phyloP scores from a whole-genome alignment of 2,797 vertebrate genomes.

The Spondyliosoma cantharus region DNA sequence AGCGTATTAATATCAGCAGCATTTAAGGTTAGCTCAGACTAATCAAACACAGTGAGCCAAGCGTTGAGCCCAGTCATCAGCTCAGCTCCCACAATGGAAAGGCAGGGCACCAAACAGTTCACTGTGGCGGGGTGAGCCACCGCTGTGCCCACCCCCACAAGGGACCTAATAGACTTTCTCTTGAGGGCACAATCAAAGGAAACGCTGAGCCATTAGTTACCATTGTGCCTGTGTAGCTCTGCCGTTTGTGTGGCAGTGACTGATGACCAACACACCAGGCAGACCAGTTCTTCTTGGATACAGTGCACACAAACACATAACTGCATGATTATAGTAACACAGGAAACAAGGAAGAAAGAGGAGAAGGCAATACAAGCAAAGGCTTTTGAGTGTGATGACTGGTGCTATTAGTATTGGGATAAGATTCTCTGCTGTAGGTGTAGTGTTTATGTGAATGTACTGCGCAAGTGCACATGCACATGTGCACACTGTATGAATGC shows the following conservation, averaged over 20 bases:
- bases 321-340: conserved; percentile 35
- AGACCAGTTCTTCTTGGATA: conserved; percentile 51
- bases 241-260: conserved; percentile 74
- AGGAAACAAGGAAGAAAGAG: conserved; percentile 23
- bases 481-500: neutral
- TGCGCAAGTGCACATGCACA: neutral
- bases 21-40: conserved; percentile 76
- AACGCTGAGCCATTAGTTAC: conserved; percentile 78
- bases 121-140: conserved; percentile 35
- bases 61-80: conserved; percentile 67
- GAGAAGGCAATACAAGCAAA: conserved; percentile 9
- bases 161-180: conserved; percentile 60
- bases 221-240: conserved; percentile 61
- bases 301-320: conserved; percentile 57
- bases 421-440: conserved; percentile 1
- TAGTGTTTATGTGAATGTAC: neutral
- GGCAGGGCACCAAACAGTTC: conserved; percentile 21
- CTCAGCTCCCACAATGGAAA: conserved; percentile 40
- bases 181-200: conserved; percentile 72
- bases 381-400: conserved; percentile 3
- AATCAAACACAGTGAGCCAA: conserved; percentile 78
- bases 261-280: conserved; percentile 62
- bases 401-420: neutral
- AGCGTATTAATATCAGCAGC: conserved; percentile 74
- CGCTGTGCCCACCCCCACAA: conserved; percentile 36